Evolutionary conservation across 2,797 vertebrate genomes (phyloP), one percentile per base, ranked within the genome.

Genomic region (Neosilurus mollespiculum): DNA sequence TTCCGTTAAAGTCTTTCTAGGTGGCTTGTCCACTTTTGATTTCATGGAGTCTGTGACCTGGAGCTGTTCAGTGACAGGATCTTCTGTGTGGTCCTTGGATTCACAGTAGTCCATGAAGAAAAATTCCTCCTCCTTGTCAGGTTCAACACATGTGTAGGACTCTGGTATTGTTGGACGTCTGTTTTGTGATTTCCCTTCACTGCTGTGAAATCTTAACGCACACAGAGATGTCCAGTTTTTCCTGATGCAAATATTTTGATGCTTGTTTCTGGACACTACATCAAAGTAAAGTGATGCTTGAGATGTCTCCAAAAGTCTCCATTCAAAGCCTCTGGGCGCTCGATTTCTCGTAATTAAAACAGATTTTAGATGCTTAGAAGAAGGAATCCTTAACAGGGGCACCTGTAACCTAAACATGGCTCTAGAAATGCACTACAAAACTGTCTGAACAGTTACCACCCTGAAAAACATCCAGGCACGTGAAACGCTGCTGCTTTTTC

Each of bases 51-150:
- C 70, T 37, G 78, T 53, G 61, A 72, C 49, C 7, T 58, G 26
- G 22, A 80, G 51, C 6, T 86, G 73, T 20, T 81, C 67, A 54
- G 59, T 30, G 10, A 66, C 22, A 6, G 10, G 54, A 18, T 76
- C 51, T 0, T 83, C 34, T 37, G n/a, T 30, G 49, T 77, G 34
- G 12, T 89, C 54, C 34, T 77, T 78, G 18, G 37, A 16, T 87
- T 91, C 90, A 81, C 78, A 65, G 20, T 70, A 88, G 16, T 94
- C 94, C 30, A 88, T 49, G 34, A 95, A 94, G 61, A 92, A 87
- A 83, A 95, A 94, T 80, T 90, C 62, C 65, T 95, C 94, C 72
- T 93, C 87, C 79, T 83, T 87, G 14, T 87, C 70, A 53, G 91
- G 93, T 30, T 94, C 93, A 16, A 94, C 92, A 4, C 85, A 73